Evolutionary conservation across 1,140 invertebrate species (phyloP), one percentile per base, ranked within the genome.

Genomic region (Heliconius hermathena): DNA sequence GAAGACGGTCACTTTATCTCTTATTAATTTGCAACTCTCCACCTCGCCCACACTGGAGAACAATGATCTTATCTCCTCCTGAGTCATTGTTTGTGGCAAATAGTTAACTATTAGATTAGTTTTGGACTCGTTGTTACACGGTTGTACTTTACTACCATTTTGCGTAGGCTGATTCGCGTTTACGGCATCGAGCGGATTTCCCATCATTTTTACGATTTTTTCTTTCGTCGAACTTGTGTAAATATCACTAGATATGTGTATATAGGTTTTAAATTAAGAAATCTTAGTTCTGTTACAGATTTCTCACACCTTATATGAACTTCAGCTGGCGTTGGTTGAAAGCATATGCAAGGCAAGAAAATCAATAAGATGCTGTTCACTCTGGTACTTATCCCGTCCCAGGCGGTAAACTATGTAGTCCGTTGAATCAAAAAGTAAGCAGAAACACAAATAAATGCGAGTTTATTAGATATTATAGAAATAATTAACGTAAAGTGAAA

Each of bases 61-160:
- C 77, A 98, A 95, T 77, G 96, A 97, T 82, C 97, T 95, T 85
- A 98, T 97, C 93, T 98, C 98, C 90, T 98, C 98, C 93, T 98
- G 98, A 54, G 97, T 98, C 98, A 98, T 98, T 73, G 97, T 98
- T 95, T 98, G 98, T 80, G 98, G 98, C 86, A 98, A 95, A 95
- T 98, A 98, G 93, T 98, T 98, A 81, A 98, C 97, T 87, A 98
- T 98, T 84, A 98, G 95, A 95, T 98, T 98, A 81, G 97, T 97
- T 90, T 95, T 96, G 74, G 95, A 96, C 89, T 96, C 95, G 88
- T 95, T 95, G 84, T 96, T 95, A 78, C 95, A 93, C 79, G 95
- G 95, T 81, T 95, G 95, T 78, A 95, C 92, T 90, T 95, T 95
- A 92, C 95, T 95, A 88, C 95, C 95, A 93, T 96, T 96, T 93